These are phyloP conservation scores for Athene noctua DNA, from an alignment of 2,113 vertebrate species.

Conservation along the genomic window DNA sequence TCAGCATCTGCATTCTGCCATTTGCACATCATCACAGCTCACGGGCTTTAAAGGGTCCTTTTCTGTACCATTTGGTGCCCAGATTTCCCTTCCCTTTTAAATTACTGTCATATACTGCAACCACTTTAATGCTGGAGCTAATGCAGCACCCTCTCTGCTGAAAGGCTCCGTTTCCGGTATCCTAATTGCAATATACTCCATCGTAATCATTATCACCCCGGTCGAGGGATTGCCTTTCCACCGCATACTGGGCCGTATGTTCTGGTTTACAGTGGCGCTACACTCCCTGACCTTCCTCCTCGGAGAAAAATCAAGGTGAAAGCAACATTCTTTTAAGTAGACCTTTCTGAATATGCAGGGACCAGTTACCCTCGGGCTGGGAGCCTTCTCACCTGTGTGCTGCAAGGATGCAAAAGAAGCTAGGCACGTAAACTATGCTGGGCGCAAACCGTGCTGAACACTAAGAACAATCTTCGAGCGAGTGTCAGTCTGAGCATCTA, in stretches of 20 bases:
- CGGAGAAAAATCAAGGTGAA: neutral
- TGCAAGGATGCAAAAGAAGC: neutral
- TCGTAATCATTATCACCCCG: neutral
- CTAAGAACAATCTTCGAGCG: neutral
- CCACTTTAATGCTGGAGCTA: conserved; percentile 23
- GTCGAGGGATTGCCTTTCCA: neutral
- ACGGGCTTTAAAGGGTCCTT: neutral
- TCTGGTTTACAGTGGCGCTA: neutral
- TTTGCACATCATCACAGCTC: neutral
- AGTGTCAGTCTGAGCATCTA: neutral
- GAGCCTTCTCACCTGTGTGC: neutral
- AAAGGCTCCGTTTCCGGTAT: neutral
- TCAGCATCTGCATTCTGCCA: neutral
- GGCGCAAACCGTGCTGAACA: neutral
- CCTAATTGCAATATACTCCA: neutral
- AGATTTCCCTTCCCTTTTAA: conserved; percentile 39
- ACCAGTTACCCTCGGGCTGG: too few relatives aligned
- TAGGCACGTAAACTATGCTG: neutral
- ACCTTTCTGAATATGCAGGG: neutral
- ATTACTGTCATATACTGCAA: conserved; percentile 14
- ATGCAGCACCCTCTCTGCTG: neutral
- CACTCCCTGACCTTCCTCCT: neutral
- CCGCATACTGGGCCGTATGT: neutral
- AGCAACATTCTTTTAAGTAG: neutral
- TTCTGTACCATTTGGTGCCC: conserved; percentile 47